Evolutionary conservation across 2,888 invertebrate genomes (phyloP).

Genomic region (Drepanosiphum platanoidis): DNA sequence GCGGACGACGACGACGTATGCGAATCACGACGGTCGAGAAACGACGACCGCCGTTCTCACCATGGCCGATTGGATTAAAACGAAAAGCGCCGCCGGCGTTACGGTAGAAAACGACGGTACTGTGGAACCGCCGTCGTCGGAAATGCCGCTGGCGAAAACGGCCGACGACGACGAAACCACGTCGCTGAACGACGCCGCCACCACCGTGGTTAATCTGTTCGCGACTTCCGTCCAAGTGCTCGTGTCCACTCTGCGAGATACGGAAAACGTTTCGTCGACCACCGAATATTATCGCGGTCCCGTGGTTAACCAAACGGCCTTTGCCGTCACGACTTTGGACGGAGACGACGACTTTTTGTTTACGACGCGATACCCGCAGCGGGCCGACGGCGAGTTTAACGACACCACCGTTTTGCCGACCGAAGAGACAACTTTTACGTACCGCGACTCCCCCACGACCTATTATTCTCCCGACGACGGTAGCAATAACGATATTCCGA

Average conservation of each 20-base stretch:
- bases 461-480: not conserved
- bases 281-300: too few relatives aligned
- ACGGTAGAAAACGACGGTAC: not conserved
- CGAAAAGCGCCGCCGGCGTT: not conserved
- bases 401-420: slow-evolving; percentile 10
- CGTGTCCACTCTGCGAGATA: not conserved
- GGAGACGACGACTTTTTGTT: too few relatives aligned
- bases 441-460: not conserved
- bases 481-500: slow-evolving; percentile 1
- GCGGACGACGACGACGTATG: not conserved
- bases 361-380: too few relatives aligned
- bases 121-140: too few relatives aligned
- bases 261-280: not conserved
- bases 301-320: not conserved
- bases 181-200: slow-evolving; percentile 7
- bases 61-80: slow-evolving; percentile 48
- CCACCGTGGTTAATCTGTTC: slow-evolving; percentile 20
- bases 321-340: too few relatives aligned
- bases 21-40: not conserved
- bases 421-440: not conserved
- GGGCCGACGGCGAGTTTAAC: too few relatives aligned
- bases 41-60: slow-evolving; percentile 22
- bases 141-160: not conserved
- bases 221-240: slow-evolving; percentile 37
- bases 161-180: not conserved